A percentile compares a stretch with the other conserved stretches of the same genome.
These are phyloP conservation scores for Epirrhoe tristata DNA, from an alignment of 2,888 invertebrate species.

Conservation along the genomic window DNA sequence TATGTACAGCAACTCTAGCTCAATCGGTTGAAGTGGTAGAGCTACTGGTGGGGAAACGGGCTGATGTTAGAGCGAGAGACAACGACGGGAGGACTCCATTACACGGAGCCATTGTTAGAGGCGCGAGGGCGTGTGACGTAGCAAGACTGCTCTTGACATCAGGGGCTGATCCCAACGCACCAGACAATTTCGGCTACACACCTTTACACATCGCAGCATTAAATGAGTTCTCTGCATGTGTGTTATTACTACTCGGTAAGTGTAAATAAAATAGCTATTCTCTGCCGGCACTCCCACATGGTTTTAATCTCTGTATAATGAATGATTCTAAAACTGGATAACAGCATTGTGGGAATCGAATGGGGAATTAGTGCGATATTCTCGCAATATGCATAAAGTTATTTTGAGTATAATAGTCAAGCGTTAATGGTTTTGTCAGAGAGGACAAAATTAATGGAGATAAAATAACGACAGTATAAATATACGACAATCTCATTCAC, in stretches of 20 bases:
- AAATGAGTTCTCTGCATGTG: conserved; percentile 92
- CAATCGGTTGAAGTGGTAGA: conserved; percentile 92
- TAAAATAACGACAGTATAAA: not conserved
- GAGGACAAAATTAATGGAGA: not conserved
- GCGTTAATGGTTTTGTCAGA: not conserved
- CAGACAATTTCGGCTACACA: conserved; percentile 93
- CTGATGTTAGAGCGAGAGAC: conserved; percentile 88
- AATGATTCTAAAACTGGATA: conserved; percentile 24
- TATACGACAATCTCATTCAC: not conserved
- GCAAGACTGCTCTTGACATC: conserved; percentile 87
- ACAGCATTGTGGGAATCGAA: conserved; percentile 20
- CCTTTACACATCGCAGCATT: conserved; percentile 93
- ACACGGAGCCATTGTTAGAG: conserved; percentile 92
- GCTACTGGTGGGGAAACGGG: conserved; percentile 87
- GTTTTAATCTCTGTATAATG: conserved; percentile 8
- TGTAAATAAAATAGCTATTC: conserved; percentile 10
- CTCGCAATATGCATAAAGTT: conserved; percentile 9
- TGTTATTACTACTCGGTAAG: conserved; percentile 87
- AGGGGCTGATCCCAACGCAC: conserved; percentile 90
- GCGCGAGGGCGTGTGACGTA: conserved; percentile 89
- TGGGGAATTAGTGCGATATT: conserved; percentile 15
- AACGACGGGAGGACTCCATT: conserved; percentile 91
- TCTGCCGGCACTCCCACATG: conserved; percentile 12
- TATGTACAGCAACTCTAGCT: conserved; percentile 88
- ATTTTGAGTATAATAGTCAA: conserved; percentile 12